Evolutionary conservation across 2,888 invertebrate genomes (phyloP).

Genomic region (Tanypteryx hageni): DNA sequence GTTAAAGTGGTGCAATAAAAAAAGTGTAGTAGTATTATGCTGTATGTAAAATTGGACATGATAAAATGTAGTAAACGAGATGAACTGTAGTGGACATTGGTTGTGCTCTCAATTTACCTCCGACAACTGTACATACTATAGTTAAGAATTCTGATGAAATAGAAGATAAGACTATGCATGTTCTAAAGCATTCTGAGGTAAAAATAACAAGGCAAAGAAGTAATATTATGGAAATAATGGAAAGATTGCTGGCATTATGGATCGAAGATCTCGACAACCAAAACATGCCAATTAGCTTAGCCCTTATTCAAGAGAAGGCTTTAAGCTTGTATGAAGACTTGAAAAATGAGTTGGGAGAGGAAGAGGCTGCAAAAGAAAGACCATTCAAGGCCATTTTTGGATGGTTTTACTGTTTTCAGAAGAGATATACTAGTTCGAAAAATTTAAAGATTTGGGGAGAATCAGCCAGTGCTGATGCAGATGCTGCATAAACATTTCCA

Average conservation of each 20-base stretch:
- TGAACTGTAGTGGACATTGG: background rate
- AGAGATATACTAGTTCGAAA: too few species aligned
- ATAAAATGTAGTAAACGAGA: background rate
- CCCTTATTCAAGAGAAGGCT: background rate
- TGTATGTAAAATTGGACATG: too few species aligned
- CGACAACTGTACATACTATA: background rate
- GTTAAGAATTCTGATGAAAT: background rate
- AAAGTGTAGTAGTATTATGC: background rate
- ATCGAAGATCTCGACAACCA: background rate
- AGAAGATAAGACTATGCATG: background rate
- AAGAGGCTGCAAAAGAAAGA: background rate
- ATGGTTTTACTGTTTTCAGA: slow-evolving; percentile 15
- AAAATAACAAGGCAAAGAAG: background rate
- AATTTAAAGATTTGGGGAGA: too few species aligned
- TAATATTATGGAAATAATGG: background rate
- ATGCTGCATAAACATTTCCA: background rate
- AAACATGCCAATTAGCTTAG: background rate
- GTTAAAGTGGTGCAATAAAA: background rate
- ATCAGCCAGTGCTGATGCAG: background rate
- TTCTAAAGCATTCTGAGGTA: background rate
- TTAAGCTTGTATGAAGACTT: background rate
- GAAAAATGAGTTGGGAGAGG: background rate
- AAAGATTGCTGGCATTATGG: background rate
- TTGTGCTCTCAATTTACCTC: background rate
- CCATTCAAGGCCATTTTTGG: background rate